A percentile compares a stretch with the other conserved stretches of the same genome.
Evolutionary conservation across 1,140 invertebrate genomes (phyloP).

Genomic region (Trachelipus rathkii): DNA sequence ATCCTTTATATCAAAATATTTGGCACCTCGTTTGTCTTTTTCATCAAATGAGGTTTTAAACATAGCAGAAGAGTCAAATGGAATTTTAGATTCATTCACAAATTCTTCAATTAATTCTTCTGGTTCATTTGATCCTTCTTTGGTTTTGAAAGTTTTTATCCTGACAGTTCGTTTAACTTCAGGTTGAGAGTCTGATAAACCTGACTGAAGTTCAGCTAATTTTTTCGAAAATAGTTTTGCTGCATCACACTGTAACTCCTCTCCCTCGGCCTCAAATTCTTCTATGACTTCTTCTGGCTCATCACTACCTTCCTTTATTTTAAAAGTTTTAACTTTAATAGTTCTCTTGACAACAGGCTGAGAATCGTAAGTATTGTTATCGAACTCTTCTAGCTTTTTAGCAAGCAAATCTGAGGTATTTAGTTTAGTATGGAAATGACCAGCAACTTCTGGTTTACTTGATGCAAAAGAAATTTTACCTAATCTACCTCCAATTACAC

Average conservation of each 20-base stretch:
- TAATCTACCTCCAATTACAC: too few relatives aligned
- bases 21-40: neutral
- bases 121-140: neutral
- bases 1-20: neutral
- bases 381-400: neutral
- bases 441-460: too few relatives aligned
- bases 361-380: neutral
- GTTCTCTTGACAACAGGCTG: neutral
- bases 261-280: neutral
- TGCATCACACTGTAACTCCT: neutral
- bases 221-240: neutral
- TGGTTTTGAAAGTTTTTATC: neutral
- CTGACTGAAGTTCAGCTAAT: neutral
- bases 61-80: neutral
- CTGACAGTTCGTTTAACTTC: neutral
- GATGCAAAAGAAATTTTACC: too few relatives aligned
- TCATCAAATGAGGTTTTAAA: neutral
- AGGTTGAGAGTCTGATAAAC: neutral
- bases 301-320: neutral
- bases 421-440: too few relatives aligned
- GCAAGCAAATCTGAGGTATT: neutral
- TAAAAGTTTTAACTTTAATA: constrained; percentile 1
- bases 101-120: constrained; percentile 8
- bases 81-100: neutral
- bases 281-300: neutral